Evolutionary conservation across 2,888 invertebrate genomes (phyloP), one percentile per base, ranked within the genome.

Genomic region (Agelastica alni): DNA sequence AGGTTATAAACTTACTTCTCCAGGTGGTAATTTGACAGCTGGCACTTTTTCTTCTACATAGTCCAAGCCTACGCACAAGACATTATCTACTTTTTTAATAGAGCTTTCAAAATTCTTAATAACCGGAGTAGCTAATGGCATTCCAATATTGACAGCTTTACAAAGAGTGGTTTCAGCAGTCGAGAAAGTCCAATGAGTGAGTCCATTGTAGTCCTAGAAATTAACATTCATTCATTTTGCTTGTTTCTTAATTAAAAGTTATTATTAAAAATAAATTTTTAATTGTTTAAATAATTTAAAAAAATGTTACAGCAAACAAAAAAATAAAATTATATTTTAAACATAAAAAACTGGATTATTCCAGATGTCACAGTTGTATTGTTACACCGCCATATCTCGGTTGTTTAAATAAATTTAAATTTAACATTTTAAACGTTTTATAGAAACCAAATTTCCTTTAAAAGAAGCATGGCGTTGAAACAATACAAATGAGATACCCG

Each of bases 21-120:
- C 71, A 4, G 83, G 81, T 30, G 80, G 81, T 54, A 82, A 70
- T 62, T 81, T 83, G 1, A 83, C 79, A 2, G 81, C 78, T 0
- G 83, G 83, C 1, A 83, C 74, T 70, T 81, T 83, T 45, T 75
- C 70, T 71, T 83, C 81, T 1, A 83, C 79, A 12, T 79, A 79
- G 56, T 81, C 78, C 44, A 83, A 70, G 1, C 83, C 83, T 49
- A 77, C 75, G 68, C 83, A 83, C 13, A 83, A 70, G 53, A 80
- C 80, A 44, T 77, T 78, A 65, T 83, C 83, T 1, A 83, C 81
- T 39, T 76, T 77, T 49, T 75, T 78, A 51, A 83, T 82, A 13
- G 79, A 81, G 0, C 75, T 78, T 63, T 82, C 81, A 6, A 83
- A 75, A 58, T 77, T 78, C 51, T 78, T 77, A 0, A 80, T 79